Conservation (phyloP, 2,888 invertebrate species). For the Amblyjoppa fuscipennis region DNA sequence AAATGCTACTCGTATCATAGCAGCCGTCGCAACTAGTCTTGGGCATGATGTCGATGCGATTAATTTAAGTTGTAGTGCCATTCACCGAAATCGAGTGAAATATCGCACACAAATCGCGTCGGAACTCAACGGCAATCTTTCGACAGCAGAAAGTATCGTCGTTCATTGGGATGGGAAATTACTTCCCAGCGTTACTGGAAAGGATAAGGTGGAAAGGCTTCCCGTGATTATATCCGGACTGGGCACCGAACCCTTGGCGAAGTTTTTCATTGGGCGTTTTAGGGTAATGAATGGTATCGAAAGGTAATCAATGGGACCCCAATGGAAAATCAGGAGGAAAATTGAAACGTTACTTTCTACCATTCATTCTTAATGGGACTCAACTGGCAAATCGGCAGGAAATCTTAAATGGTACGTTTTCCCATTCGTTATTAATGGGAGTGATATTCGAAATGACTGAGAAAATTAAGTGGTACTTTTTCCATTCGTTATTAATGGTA, state of each 20-base stretch:
- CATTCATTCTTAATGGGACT: no score
- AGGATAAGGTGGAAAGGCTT: conserved; percentile 56
- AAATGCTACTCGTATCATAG: conserved; percentile 51
- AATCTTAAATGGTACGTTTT: no score
- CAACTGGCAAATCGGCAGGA: no score
- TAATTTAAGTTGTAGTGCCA: conserved; percentile 29
- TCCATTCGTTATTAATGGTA: no score
- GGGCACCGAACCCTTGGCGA: conserved; percentile 18
- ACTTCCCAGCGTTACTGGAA: conserved; percentile 55
- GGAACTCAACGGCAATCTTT: conserved; percentile 13
- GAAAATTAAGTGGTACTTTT: no score
- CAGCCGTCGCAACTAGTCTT: conserved; percentile 34
- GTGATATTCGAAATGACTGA: no score
- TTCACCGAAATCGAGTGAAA: conserved; percentile 36
- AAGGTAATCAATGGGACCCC: no score
- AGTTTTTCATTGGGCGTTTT: no score
- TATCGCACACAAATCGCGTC: conserved; percentile 4
- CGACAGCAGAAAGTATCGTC: conserved; percentile 3
- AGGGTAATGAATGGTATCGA: no score
- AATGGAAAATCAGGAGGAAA: no score
- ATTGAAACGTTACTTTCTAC: no score
- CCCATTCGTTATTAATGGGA: no score
- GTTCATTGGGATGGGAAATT: conserved; percentile 68
- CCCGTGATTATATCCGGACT: conserved; percentile 58
- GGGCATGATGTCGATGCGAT: conserved; percentile 7